phyloP scores from a whole-genome alignment of 2,797 vertebrate genomes.

The Sebastes hopkinsi region DNA sequence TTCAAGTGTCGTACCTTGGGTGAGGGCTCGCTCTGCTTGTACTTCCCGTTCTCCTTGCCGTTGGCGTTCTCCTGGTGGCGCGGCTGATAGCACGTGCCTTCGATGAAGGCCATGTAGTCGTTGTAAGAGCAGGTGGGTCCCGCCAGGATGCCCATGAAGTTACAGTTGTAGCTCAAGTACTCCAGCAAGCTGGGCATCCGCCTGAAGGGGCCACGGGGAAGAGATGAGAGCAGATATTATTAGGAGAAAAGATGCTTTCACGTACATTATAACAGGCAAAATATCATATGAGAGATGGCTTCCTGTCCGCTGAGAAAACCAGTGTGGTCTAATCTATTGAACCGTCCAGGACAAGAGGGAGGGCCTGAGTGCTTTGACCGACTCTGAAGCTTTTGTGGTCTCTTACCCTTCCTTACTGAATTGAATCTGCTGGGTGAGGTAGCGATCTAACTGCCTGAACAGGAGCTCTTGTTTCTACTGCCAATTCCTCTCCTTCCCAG shows the following conservation, averaged over 20 bases:
- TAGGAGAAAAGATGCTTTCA: neutral
- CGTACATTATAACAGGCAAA: neutral
- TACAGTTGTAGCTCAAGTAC: constrained; percentile 98
- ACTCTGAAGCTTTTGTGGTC: constrained; percentile 7
- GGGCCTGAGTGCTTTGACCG: neutral
- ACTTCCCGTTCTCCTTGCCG: constrained; percentile 89
- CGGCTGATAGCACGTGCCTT: constrained; percentile 88
- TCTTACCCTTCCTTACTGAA: neutral
- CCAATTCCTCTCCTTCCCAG: constrained; percentile 17
- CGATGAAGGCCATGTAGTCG: constrained; percentile 97
- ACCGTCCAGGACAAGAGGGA: neutral
- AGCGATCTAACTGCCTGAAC: neutral
- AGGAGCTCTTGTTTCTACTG: constrained; percentile 1
- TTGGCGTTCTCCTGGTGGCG: constrained; percentile 85
- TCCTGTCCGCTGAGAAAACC: neutral
- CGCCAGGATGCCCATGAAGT: constrained; percentile 98
- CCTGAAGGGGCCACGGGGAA: constrained; percentile 70
- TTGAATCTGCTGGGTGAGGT: neutral
- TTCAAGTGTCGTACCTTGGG: constrained; percentile 83
- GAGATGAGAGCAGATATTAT: neutral
- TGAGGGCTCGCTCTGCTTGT: constrained; percentile 89
- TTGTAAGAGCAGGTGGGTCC: constrained; percentile 98
- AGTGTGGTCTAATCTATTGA: neutral
- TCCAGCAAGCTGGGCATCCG: constrained; percentile 96
- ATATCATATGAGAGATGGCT: neutral